Conservation (phyloP, 2,113 vertebrate genomes). For the Castor canadensis region DNA sequence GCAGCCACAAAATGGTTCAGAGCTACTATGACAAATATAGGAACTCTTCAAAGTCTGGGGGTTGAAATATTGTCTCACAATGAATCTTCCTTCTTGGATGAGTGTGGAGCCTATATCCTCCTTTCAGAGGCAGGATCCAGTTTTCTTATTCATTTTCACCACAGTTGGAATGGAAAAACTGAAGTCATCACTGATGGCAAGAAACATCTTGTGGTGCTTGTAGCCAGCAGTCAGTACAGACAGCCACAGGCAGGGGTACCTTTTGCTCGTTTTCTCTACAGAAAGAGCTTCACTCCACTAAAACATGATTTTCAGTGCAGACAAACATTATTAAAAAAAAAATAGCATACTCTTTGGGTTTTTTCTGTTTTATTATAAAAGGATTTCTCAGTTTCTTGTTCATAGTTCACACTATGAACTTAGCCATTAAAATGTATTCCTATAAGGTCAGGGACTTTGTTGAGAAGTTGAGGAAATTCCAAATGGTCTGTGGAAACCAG, state of each 20-base stretch:
- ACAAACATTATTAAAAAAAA: neutral
- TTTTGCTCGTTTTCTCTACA: neutral
- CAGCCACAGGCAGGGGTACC: neutral
- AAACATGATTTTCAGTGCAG: slow-evolving; percentile 18
- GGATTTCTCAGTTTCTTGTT: slow-evolving; percentile 33
- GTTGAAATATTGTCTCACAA: slow-evolving; percentile 51
- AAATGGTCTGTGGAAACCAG: neutral
- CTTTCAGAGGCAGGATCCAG: slow-evolving; percentile 47
- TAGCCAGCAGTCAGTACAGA: neutral
- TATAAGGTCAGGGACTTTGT: slow-evolving; percentile 10
- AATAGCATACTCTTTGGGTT: neutral
- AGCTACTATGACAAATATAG: slow-evolving; percentile 25
- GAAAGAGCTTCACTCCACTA: neutral
- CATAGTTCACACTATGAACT: neutral
- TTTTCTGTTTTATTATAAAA: slow-evolving; percentile 25
- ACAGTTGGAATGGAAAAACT: slow-evolving; percentile 70
- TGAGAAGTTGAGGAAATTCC: neutral
- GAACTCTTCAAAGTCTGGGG: slow-evolving; percentile 45
- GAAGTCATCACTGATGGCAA: slow-evolving; percentile 62
- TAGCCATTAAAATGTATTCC: neutral
- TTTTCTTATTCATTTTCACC: slow-evolving; percentile 66
- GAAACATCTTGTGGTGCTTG: neutral
- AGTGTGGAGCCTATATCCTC: slow-evolving; percentile 15
- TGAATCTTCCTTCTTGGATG: slow-evolving; percentile 67
- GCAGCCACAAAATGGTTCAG: neutral